Conservation (phyloP, 1,140 invertebrate species). For the Lordiphosa stackelbergi region DNA sequence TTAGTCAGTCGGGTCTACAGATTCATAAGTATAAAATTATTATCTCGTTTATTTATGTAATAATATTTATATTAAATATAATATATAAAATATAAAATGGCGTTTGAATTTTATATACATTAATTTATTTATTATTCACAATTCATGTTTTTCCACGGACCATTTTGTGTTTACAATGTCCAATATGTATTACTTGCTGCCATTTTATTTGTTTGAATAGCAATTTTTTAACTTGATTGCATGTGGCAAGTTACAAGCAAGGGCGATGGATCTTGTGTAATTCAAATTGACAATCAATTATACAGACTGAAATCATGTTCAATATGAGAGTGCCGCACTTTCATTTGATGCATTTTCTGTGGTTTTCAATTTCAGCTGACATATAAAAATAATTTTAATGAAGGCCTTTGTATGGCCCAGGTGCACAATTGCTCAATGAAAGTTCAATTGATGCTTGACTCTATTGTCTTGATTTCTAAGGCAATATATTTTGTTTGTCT, state of each 20-base stretch:
- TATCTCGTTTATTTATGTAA: too few relatives aligned
- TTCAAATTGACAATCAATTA: constrained; percentile 50
- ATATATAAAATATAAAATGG: too few relatives aligned
- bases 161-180: constrained; percentile 26
- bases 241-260: constrained; percentile 10
- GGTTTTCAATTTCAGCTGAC: constrained; percentile 30
- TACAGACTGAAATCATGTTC: constrained; percentile 9
- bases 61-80: too few relatives aligned
- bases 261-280: constrained; percentile 43
- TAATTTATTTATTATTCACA: too few relatives aligned
- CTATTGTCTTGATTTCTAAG: too few relatives aligned
- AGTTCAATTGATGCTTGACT: constrained; percentile 43
- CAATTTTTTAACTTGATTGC: constrained; percentile 22
- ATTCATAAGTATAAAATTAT: too few relatives aligned
- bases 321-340: constrained; percentile 10
- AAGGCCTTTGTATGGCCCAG: neutral
- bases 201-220: constrained; percentile 12
- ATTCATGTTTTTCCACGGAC: neutral
- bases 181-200: neutral
- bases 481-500: neutral
- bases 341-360: constrained; percentile 29
- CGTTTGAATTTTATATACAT: too few relatives aligned
- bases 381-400: constrained; percentile 11
- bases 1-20: too few relatives aligned
- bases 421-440: constrained; percentile 18